Base-by-base conservation (phyloP, 2,888 invertebrate species). In the Pristionchus fissidentatus region DNA sequence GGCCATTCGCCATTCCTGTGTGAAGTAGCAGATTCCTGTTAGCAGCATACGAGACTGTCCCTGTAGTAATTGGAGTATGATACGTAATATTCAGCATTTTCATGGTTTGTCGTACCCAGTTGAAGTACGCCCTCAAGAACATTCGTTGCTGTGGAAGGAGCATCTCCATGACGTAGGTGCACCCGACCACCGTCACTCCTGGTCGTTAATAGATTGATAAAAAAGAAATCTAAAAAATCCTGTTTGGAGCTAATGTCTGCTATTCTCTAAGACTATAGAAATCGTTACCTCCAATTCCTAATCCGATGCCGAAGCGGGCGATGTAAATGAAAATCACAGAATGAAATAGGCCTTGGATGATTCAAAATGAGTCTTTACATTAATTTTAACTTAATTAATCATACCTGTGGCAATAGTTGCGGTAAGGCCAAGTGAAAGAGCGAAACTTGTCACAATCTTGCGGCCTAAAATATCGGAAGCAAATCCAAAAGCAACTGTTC, bases 81-180 rank as follows among this genome's bases (percentile, higher is more conserved):
- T 32, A n/a, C 13, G 5, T 32, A 5, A n/a, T n/a, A n/a, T n/a
- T n/a, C n/a, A n/a, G n/a, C n/a, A n/a, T n/a, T n/a, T n/a, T 60
- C 29, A 26, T n/a, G 29, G 8, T 8, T n/a, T 60, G 8, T n/a
- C 62, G 8, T 60, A 90, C 91, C 91, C 91, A 91, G 81, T 92
- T 91, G 86, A 92, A 89, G 84, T 92, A 90, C 22, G 91, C 92
- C 46, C 91, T 79, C 26, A 91, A 86, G 22, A 90, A 89, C 90
- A 91, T 91, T 85, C 91, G 84, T 84, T 92, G 92, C 77, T 91
- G 85, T 0, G 91, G 91, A n/a, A 91, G 86, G 26, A 91, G 87
- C 88, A 90, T 87, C 85, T 91, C 91, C 91, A 92, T 92, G 43
- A 91, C 90, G 81, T 89, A 91, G 22, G 91, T 90, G 83, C 90